phyloP scores from a whole-genome alignment of 1,140 invertebrate species.

The Drosophila pseudoananassae region DNA sequence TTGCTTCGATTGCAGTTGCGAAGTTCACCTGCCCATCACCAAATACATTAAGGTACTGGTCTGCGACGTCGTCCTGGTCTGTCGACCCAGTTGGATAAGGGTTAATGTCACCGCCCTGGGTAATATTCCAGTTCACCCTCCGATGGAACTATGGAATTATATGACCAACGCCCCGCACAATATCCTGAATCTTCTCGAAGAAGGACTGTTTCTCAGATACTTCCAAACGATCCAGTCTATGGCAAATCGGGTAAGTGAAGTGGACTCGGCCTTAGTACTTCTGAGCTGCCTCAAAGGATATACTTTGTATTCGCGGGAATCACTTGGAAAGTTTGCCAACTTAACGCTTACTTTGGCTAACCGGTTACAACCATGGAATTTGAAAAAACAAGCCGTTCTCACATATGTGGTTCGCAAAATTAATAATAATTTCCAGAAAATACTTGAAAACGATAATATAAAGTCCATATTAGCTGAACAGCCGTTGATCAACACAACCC shows the following conservation, averaged over 20 bases:
- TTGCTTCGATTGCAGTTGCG: conserved; percentile 33
- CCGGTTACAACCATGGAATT: conserved; percentile 2
- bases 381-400: background rate
- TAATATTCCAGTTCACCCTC: background rate
- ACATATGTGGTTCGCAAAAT: background rate
- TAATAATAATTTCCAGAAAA: conserved; percentile 15
- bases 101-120: conserved; percentile 24
- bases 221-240: conserved; percentile 13
- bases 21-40: conserved; percentile 11
- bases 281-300: background rate
- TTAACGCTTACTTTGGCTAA: conserved; percentile 38
- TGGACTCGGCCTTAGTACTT: background rate
- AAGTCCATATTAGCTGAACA: background rate
- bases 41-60: conserved; percentile 23
- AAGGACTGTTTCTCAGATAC: background rate
- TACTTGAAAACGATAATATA: conserved; percentile 6
- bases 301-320: background rate
- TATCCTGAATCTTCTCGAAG: background rate
- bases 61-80: conserved; percentile 31
- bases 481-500: conserved; percentile 7
- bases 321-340: conserved; percentile 44
- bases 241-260: background rate
- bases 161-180: conserved; percentile 2
- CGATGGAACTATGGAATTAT: conserved; percentile 1
- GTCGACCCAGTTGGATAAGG: conserved; percentile 1